phyloP scores from a whole-genome alignment of 2,888 invertebrate species.

The Emmelina monodactyla region DNA sequence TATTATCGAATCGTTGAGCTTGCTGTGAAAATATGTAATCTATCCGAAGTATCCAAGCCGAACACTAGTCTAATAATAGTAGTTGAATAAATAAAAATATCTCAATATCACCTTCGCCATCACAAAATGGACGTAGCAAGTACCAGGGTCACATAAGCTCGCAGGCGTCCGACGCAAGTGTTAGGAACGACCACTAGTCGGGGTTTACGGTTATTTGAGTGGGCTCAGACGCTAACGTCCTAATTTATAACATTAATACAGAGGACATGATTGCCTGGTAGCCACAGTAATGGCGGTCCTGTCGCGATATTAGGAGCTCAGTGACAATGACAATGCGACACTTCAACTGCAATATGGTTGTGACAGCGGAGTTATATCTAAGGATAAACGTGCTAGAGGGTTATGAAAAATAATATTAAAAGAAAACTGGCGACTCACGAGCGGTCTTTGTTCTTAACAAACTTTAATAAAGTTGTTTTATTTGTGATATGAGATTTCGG shows the following conservation, averaged over 20 bases:
- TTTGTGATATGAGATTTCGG: too few species aligned
- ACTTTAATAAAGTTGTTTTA: too few species aligned
- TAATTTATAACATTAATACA: constrained; percentile 64
- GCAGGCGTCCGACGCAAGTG: constrained; percentile 35
- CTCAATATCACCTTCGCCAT: constrained; percentile 15
- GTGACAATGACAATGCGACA: constrained; percentile 14
- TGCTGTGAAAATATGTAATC: too few species aligned
- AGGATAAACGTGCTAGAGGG: too few species aligned
- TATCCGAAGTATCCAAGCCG: too few species aligned
- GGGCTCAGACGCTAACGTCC: constrained; percentile 48
- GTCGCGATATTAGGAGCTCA: constrained; percentile 22
- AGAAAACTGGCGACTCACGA: too few species aligned
- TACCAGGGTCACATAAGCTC: constrained; percentile 30
- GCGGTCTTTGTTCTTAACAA: too few species aligned
- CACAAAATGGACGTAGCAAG: constrained; percentile 30
- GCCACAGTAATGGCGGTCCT: constrained; percentile 17
- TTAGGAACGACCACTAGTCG: constrained; percentile 38
- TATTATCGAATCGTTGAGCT: too few species aligned
- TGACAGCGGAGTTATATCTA: too few species aligned
- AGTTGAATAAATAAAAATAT: background rate
- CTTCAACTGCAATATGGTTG: constrained; percentile 2
- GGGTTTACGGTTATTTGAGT: constrained; percentile 60
- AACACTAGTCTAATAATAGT: too few species aligned
- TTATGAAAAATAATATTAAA: too few species aligned
- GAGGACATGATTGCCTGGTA: constrained; percentile 35